Evolutionary conservation across 2,113 vertebrate genomes (phyloP).

Genomic region (Pycnonotus jocosus): DNA sequence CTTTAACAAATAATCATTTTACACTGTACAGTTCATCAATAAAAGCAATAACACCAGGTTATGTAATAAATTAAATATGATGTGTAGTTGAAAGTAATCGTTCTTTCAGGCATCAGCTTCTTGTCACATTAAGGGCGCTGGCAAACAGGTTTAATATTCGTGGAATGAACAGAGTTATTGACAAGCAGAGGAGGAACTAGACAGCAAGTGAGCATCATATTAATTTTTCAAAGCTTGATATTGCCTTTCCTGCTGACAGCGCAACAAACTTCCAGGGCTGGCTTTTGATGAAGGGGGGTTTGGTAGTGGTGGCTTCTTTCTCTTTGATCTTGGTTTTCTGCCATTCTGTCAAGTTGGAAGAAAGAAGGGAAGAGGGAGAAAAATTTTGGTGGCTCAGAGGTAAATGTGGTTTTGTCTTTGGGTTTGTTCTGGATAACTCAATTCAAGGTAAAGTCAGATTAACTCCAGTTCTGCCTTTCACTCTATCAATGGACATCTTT

Average conservation of each 20-base stretch:
- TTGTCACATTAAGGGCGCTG: conserved; percentile 58
- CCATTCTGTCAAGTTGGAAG: not conserved
- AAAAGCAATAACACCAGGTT: conserved; percentile 62
- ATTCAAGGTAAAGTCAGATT: not conserved
- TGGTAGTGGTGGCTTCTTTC: not conserved
- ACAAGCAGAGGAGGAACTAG: conserved; percentile 34
- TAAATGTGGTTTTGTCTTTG: not conserved
- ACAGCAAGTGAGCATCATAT: conserved; percentile 59
- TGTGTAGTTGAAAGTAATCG: conserved; percentile 60
- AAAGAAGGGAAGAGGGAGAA: not conserved
- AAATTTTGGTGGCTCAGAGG: not conserved
- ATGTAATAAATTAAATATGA: conserved; percentile 74
- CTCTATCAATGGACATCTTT: not conserved
- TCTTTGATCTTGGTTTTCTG: not conserved
- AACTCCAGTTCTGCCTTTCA: not conserved
- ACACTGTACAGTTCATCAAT: conserved; percentile 65
- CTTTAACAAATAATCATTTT: conserved; percentile 74
- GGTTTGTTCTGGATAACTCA: not conserved
- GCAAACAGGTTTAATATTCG: conserved; percentile 61
- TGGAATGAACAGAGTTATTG: conserved; percentile 56
- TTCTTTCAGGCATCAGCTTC: conserved; percentile 51
- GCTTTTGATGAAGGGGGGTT: not conserved
- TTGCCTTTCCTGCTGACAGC: conserved; percentile 43
- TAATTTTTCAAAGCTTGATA: conserved; percentile 58
- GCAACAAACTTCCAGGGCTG: conserved; percentile 36